Conservation (phyloP, 1,140 invertebrate species). For the Drosophila insularis region DNA sequence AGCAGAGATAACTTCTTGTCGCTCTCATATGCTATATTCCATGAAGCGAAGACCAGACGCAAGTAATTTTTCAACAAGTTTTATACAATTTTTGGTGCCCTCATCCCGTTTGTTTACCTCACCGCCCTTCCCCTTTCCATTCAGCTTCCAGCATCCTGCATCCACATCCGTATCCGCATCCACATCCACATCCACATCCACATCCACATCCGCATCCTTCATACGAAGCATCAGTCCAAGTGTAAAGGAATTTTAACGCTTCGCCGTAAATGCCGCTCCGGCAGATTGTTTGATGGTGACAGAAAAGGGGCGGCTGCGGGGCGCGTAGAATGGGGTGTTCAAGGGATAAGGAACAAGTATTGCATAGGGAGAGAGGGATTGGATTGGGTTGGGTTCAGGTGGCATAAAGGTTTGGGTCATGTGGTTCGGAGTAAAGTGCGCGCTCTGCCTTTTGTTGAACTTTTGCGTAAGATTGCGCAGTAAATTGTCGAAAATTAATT, state of each 20-base stretch:
- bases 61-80: slow-evolving; percentile 76
- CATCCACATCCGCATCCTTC: not conserved
- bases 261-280: slow-evolving; percentile 59
- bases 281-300: slow-evolving; percentile 73
- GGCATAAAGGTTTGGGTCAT: slow-evolving; percentile 20
- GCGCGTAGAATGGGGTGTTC: not conserved
- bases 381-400: slow-evolving; percentile 14
- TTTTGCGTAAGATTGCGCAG: slow-evolving; percentile 81
- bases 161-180: not conserved
- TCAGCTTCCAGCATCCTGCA: not conserved
- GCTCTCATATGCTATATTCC: slow-evolving; percentile 22
- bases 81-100: slow-evolving; percentile 47
- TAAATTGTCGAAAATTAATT: slow-evolving; percentile 81
- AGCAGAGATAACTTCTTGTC: slow-evolving; percentile 31
- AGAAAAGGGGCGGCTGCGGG: not conserved
- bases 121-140: not conserved
- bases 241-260: slow-evolving; percentile 79
- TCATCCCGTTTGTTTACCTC: not conserved
- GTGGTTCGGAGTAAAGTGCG: slow-evolving; percentile 42
- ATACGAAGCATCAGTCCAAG: slow-evolving; percentile 59
- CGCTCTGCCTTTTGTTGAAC: slow-evolving; percentile 72
- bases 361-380: not conserved
- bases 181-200: slow-evolving; percentile 4
- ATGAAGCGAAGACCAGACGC: slow-evolving; percentile 20
- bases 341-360: slow-evolving; percentile 3